Evolutionary conservation across 2,888 invertebrate species (phyloP).

Genomic region (Oscheius sp.): DNA sequence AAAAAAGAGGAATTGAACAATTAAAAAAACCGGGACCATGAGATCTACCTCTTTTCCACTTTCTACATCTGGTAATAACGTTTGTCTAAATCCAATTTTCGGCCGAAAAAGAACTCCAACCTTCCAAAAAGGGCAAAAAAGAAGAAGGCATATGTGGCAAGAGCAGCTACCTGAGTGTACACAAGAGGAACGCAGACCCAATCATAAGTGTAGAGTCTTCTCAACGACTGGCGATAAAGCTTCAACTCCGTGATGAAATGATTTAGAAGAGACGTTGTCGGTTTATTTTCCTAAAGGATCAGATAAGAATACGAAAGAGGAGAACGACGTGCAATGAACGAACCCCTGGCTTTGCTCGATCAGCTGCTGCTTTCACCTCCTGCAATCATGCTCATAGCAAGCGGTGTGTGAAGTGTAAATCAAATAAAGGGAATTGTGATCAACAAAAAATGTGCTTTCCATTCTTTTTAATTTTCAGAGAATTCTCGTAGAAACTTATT

Average conservation of each 20-base stretch:
- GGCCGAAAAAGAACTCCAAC: no score
- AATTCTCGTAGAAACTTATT: no score
- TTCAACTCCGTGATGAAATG: slow-evolving; percentile 48
- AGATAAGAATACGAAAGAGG: no score
- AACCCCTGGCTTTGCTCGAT: no score
- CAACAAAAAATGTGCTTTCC: not conserved
- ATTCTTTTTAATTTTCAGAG: not conserved
- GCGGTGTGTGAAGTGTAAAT: no score
- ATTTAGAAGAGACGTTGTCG: slow-evolving; percentile 51
- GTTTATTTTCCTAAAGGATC: slow-evolving; percentile 42
- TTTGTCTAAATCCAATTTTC: slow-evolving; percentile 52
- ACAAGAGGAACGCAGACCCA: slow-evolving; percentile 62
- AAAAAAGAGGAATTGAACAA: slow-evolving; percentile 59
- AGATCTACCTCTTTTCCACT: slow-evolving; percentile 46
- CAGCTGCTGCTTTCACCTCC: no score
- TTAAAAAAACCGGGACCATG: slow-evolving; percentile 49
- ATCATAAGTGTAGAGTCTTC: slow-evolving; percentile 54
- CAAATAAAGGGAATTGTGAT: no score
- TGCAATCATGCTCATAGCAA: no score
- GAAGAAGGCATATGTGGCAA: slow-evolving; percentile 72
- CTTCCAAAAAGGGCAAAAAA: slow-evolving; percentile 71
- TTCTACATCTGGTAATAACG: slow-evolving; percentile 41
- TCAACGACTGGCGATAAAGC: slow-evolving; percentile 44
- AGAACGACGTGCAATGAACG: no score
- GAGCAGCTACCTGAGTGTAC: slow-evolving; percentile 69